A percentile compares a stretch with the other conserved stretches of the same genome.
Conservation (phyloP, 2,113 vertebrate species). For the Todiramphus saurophagus region DNA sequence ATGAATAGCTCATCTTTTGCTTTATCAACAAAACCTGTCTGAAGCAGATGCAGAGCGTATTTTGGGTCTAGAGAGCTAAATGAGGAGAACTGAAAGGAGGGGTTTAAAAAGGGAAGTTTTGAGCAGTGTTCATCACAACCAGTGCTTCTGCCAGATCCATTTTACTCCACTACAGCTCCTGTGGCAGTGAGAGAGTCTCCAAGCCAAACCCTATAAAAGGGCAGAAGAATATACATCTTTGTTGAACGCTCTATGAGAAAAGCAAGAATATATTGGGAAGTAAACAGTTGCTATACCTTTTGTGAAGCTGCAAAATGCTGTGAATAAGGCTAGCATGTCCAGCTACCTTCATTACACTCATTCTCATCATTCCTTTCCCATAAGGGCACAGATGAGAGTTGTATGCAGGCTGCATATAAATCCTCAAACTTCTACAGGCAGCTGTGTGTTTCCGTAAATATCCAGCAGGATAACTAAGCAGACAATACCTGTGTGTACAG, state of each 20-base stretch:
- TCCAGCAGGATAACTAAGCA: neutral
- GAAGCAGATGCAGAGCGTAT: neutral
- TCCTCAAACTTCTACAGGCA: neutral
- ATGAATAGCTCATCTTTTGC: constrained; percentile 16
- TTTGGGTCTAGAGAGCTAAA: neutral
- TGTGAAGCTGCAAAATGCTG: neutral
- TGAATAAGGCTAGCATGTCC: neutral
- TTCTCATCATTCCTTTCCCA: neutral
- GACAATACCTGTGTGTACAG: neutral
- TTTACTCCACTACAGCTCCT: neutral
- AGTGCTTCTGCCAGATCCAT: neutral
- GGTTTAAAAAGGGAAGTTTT: neutral
- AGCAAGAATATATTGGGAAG: neutral
- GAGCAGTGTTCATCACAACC: neutral
- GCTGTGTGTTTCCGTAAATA: neutral
- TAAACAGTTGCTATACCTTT: neutral
- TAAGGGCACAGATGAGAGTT: neutral
- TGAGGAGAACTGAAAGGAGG: neutral
- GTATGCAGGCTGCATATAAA: neutral
- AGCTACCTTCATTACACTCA: neutral
- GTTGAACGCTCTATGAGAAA: neutral
- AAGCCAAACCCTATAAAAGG: neutral
- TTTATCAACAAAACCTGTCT: constrained; percentile 15
- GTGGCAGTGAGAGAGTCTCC: neutral
- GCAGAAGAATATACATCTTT: neutral